These are phyloP conservation scores for Laticauda colubrina DNA, from an alignment of 2,113 vertebrate species.

Conservation along the genomic window DNA sequence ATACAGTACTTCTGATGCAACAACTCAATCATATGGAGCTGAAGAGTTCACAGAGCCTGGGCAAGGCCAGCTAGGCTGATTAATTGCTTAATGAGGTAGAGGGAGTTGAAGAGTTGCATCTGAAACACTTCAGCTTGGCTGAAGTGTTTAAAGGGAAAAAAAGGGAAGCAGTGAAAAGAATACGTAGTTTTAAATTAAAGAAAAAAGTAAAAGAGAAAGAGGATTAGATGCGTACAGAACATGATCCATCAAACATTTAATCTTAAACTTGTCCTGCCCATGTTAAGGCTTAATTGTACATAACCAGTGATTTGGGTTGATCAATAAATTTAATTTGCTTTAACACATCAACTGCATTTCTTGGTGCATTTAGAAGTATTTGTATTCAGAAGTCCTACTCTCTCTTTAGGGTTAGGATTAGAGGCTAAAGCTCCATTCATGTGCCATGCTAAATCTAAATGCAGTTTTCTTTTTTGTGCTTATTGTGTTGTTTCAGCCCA, in stretches of 20 bases:
- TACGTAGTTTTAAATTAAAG: background rate
- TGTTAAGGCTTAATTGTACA: background rate
- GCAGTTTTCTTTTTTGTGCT: background rate
- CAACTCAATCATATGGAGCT: constrained; percentile 30
- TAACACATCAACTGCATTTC: background rate
- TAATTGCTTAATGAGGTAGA: constrained; percentile 36
- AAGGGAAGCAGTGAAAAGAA: background rate
- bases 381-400: background rate
- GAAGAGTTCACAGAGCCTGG: constrained; percentile 22
- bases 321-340: background rate
- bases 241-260: background rate
- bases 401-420: background rate
- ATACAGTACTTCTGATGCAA: constrained; percentile 7
- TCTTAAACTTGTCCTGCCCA: background rate
- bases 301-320: background rate
- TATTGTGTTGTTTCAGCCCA: background rate
- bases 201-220: background rate
- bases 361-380: background rate
- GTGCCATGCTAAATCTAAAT: background rate
- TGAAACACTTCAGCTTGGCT: constrained; percentile 1
- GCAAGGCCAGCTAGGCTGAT: constrained; percentile 31
- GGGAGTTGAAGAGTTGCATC: constrained; percentile 2
- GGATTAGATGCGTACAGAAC: background rate
- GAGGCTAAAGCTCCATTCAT: background rate
- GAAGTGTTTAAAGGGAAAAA: background rate